Evolutionary conservation across 2,888 invertebrate genomes (phyloP), one percentile per base, ranked within the genome.

Genomic region (Agrilus mali): DNA sequence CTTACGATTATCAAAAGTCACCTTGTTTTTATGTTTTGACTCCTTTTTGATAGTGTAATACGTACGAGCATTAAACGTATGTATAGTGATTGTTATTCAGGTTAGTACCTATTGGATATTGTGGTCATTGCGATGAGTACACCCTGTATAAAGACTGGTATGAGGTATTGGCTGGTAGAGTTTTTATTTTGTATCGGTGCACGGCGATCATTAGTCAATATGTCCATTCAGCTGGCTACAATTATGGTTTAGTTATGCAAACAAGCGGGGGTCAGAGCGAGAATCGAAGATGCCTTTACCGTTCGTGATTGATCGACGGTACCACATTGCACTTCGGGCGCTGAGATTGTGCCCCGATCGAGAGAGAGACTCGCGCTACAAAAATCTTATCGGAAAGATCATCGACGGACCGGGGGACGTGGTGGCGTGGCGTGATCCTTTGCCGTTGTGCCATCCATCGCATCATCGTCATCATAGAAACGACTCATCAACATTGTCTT

Each of bases 191-290:
- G 48, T 55, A 55, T 54, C 53, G 53, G 50, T 47, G 53, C 54
- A 53, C 48, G 54, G 54, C 51, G 56, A 63, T 63, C 65, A 65
- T 65, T 65, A 65, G 63, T 65, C 65, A 65, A 64, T 61, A 59
- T 61, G 65, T 65, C 65, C 58, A 61, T 60, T 60, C 57, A 58
- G 56, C 55, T 56, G 60, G 60, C 60, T 60, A 64, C 64, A 65
- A 65, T 65, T 65, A 65, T 64, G 65, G 64, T 65, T 65, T 64
- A 61, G 65, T 65, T 65, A 65, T 65, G 64, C 64, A 65, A 65
- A 65, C 65, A 65, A 64, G 63, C 61, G 56, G 62, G 63, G 62
- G 63, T 62, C 61, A 61, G 56, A 50, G 50, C 53, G 50, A 51
- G 52, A 53, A 50, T 52, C 50, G 43, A 45, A 27, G 27, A 27